Base-by-base conservation (phyloP, 1,140 invertebrate genomes). In the Meloidogyne floridensis region DNA sequence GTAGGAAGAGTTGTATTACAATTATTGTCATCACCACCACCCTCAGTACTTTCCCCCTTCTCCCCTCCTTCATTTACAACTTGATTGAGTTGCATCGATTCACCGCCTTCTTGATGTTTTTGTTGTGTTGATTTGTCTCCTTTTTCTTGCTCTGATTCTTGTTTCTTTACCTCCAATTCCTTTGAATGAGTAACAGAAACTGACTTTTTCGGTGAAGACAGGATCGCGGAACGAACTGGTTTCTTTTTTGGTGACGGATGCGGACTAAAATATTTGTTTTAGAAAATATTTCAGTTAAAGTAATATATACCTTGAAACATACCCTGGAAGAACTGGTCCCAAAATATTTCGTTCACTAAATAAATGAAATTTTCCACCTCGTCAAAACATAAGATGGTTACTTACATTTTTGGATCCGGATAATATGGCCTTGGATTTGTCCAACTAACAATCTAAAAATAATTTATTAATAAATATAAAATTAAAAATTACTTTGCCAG, bases 401-500 rank as follows among this genome's bases (percentile, higher is more conserved):
- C 32, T 32, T 32, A 32, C 32, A 82, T 83, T 53, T 84, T 77
- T 3, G 81, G 71, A 59, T 83, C 82, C 9, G 82, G 82, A 18
- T 54, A 83, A 54, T 83, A 83, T n/a, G 82, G 56, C 18, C 73
- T 84, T 54, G 82, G 81, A 71, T 84, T 83, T 20, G 82, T 56
- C 81, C 82, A 83, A 51, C 81, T 83, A 51, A 83, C 82, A 80
- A 83, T 83, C 82, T 83, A 43, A 32, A 77, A 13, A 18, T 51
- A n/a, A 1, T 78, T 32, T 18, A 81, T 2, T 15, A 81, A 81
- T 59, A 2, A 74, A 43, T 18, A 3, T 13, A 56, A 70, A 11
- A 8, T 7, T 32, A 82, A 76, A 53, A 56, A 15, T 69, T 77
- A 65, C 54, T 71, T 84, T 83, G 73, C 82, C 82, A n/a, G 82